Base-by-base conservation (phyloP, 2,888 invertebrate genomes). In the Eudiplozoon nipponicum region DNA sequence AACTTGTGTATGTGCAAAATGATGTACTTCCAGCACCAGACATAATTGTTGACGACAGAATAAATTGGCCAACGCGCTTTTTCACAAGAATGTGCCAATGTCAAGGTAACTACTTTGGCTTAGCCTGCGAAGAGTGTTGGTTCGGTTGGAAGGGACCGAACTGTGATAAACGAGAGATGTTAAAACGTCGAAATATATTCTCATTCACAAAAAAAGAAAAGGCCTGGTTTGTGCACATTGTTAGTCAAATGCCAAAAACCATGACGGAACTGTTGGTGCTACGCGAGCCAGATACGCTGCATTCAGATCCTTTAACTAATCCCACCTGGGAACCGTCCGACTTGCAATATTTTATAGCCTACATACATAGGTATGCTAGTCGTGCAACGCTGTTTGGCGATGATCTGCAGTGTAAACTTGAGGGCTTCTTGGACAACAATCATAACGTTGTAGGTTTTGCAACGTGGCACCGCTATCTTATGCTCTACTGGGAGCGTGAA, bases 391-490 rank as follows among this genome's bases (percentile, higher is more conserved):
- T 40, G 31, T 40, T 40, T 22, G 38, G 13, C 15, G 28, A 40
- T 22, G 19, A 40, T 17, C 5, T 15, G 3, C 22, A 21, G 5
- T 40, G 40, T 20, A 17, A 40, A 5, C 18, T 18, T 22, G 18
- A 17, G 7, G 23, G 36, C 4, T 22, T 34, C n/a, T 22, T 31
- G n/a, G 18, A 34, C 22, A 26, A 36, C 28, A 43, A 42, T 22
- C 43, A 43, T 22, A 26, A 36, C 23, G 38, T 26, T 17, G 18
- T 33, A 2, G 40, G 42, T 15, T 43, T 43, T 26, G 2, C 43
- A 28, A 43, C 42, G n/a, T 43, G 43, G 43, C 43, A 43, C 29
- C 34, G 43, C 15, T 44, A 44, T 18, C 43, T 28, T 21, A 43
- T 42, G 34, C 33, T 43, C 34, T 13, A 43, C 5, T 42, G 39